Evolutionary conservation across 2,888 invertebrate species (phyloP).

Genomic region (Leptinotarsa tumamoca): DNA sequence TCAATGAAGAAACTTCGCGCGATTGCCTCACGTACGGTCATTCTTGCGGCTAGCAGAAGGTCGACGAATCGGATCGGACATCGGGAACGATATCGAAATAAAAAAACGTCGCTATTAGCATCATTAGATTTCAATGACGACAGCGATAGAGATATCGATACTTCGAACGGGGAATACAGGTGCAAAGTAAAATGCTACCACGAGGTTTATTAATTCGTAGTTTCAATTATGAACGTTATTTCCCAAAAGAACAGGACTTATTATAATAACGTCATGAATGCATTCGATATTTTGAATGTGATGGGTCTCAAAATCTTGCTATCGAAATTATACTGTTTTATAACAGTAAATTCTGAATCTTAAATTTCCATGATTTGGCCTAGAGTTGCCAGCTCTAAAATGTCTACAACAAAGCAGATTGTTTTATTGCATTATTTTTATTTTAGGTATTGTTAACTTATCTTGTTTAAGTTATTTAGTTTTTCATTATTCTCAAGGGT

Average conservation of each 20-base stretch:
- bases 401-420: too few relatives aligned
- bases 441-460: too few relatives aligned
- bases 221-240: background rate
- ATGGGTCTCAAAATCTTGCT: background rate
- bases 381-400: too few relatives aligned
- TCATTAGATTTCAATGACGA: background rate
- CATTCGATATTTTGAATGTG: background rate
- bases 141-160: background rate
- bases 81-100: conserved; percentile 12
- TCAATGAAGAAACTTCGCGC: background rate
- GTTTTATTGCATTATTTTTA: too few relatives aligned
- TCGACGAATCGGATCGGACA: conserved; percentile 1
- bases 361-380: too few relatives aligned
- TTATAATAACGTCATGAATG: background rate
- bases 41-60: conserved; percentile 16
- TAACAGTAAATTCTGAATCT: too few relatives aligned
- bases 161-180: background rate
- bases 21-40: conserved; percentile 9
- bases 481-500: too few relatives aligned
- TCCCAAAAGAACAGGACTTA: background rate
- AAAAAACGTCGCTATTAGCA: background rate
- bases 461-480: too few relatives aligned
- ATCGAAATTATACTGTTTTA: too few relatives aligned
- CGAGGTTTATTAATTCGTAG: background rate
- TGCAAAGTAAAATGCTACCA: background rate